Base-by-base conservation (phyloP, 2,113 vertebrate species). In the Accipiter cooperii region DNA sequence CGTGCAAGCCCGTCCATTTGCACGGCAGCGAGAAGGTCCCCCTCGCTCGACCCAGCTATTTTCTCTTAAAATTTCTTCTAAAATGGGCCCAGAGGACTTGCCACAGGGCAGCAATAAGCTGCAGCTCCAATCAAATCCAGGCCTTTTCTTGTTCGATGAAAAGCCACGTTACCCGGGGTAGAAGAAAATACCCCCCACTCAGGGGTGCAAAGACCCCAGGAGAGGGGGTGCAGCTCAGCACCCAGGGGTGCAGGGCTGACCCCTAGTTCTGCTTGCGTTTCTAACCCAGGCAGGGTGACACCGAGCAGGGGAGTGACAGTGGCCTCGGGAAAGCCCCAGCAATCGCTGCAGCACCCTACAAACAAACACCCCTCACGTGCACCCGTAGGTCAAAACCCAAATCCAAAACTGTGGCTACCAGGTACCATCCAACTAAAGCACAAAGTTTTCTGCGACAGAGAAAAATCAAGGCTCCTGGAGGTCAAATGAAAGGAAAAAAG, bases 191-290 rank as follows among this genome's bases (percentile, higher is more conserved):
- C 5, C 2, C 26, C 7, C 55, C 9, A 8, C 13, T 40, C 60
- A 25, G 22, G 15, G 25, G 6, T 73, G 42, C 31, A 47, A 57
- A 54, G 0, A 1, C 10, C 22, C 3, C 0, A 1, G 22, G 54
- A 46, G 4, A 54, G 28, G 7, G 33, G 19, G 8, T 79, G 57
- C 38, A 77, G n/a, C 28, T 11, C 68, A 79, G 42, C 24, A 8
- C 34, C 9, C 55, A 42, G 33, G 10, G 33, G 33, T 44, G 33
- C 36, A 82, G 42, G 15, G 58, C 21, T 57, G 60, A 47, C 16
- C 20, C 34, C 33, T 69, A 8, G 16, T 78, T 87, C 9, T 4
- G 10, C 49, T 28, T 68, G 2, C 4, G 54, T 60, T 83, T 90
- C 66, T 33, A 55, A 83, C 25, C 11, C 65, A 64, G 26, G 78